Percentiles rank a stretch among this genome's conserved stretches.
Conservation (phyloP, 2,888 invertebrate species). For the Heteromurus nitidus region DNA sequence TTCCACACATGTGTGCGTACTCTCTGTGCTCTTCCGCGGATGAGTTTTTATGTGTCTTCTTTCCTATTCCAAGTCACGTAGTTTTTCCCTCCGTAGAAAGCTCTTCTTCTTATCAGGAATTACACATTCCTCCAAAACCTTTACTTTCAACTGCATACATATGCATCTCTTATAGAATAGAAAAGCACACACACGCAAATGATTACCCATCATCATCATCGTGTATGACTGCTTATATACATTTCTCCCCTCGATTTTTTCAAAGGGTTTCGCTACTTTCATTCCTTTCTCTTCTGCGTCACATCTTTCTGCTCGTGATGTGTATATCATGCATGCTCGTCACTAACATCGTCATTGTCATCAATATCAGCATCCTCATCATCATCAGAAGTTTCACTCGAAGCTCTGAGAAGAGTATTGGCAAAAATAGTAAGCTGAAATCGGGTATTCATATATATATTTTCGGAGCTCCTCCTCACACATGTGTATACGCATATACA, state of each 20-base stretch:
- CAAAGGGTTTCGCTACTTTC: constrained; percentile 20
- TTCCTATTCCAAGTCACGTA: constrained; percentile 62
- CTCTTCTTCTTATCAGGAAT: constrained; percentile 53
- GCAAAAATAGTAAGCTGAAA: too few relatives aligned
- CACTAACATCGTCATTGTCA: constrained; percentile 49
- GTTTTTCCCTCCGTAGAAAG: constrained; percentile 9
- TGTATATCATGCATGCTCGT: constrained; percentile 6
- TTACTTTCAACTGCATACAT: constrained; percentile 14
- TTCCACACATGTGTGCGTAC: background rate
- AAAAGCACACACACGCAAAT: constrained; percentile 23
- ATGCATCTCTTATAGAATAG: constrained; percentile 14
- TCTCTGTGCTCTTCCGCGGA: background rate
- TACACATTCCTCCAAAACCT: constrained; percentile 29
- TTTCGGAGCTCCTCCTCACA: constrained; percentile 7
- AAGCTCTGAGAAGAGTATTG: too few relatives aligned
- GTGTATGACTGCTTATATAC: constrained; percentile 1
- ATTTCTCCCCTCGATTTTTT: constrained; percentile 3
- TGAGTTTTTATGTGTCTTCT: constrained; percentile 16
- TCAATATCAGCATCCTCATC: constrained; percentile 46
- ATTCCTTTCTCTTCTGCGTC: background rate
- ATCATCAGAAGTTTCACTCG: constrained; percentile 13
- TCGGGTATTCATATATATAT: background rate
- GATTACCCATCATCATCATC: background rate
- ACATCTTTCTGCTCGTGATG: background rate
- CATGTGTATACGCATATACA: background rate